phyloP scores from a whole-genome alignment of 2,797 vertebrate species.

The Etheostoma perlongum region DNA sequence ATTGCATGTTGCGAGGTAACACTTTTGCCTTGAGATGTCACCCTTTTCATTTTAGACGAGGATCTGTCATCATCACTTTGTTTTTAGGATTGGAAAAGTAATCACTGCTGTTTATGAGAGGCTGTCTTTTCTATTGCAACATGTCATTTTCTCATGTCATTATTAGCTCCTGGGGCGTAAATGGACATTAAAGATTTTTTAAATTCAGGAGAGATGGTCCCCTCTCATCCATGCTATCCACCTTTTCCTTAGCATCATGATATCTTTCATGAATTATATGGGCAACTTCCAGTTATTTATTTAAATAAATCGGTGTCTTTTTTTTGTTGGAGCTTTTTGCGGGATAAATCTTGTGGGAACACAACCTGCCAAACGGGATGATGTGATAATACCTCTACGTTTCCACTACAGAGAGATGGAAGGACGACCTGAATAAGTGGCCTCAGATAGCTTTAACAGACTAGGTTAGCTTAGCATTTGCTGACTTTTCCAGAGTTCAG shows the following conservation, averaged over 20 bases:
- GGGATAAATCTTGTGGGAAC: constrained; percentile 28
- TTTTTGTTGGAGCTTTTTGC: constrained; percentile 1
- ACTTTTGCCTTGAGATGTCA: constrained; percentile 83
- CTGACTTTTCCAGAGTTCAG: neutral
- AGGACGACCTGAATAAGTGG: constrained; percentile 10
- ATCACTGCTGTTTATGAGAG: constrained; percentile 43
- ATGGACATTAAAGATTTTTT: constrained; percentile 40
- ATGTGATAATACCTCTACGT: constrained; percentile 23
- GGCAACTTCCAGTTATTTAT: neutral
- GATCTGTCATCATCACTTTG: constrained; percentile 51
- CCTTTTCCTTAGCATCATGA: constrained; percentile 29
- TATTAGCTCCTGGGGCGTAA: constrained; percentile 44
- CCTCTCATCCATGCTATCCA: constrained; percentile 30
- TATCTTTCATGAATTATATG: constrained; percentile 24
- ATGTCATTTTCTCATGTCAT: constrained; percentile 56
- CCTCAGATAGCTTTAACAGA: neutral
- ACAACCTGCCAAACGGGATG: constrained; percentile 24
- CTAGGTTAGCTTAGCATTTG: neutral
- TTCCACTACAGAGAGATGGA: neutral
- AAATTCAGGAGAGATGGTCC: constrained; percentile 33
- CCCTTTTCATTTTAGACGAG: constrained; percentile 47
- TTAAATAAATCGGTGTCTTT: constrained; percentile 4
- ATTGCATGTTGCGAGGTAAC: constrained; percentile 76
- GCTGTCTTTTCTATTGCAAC: constrained; percentile 49
- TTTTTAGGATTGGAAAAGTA: constrained; percentile 43